A percentile compares a stretch with the other conserved stretches of the same genome.
Conservation (phyloP, 2,113 vertebrate genomes). For the Paramormyrops kingsleyae region DNA sequence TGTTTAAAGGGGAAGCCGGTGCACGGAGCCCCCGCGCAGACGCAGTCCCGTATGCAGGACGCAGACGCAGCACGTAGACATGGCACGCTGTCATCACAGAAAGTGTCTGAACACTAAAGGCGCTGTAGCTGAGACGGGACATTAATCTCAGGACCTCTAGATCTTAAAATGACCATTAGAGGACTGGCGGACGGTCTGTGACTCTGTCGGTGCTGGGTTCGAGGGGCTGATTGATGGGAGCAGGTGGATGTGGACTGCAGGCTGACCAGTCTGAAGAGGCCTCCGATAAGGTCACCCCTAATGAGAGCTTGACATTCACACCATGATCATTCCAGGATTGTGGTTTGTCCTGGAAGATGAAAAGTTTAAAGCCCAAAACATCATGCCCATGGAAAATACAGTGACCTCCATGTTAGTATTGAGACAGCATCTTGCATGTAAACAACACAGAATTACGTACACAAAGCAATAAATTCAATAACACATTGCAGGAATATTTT, state of each 20-base stretch:
- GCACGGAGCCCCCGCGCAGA: slow-evolving; percentile 20
- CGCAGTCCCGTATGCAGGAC: slow-evolving; percentile 39
- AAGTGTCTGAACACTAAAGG: slow-evolving; percentile 24
- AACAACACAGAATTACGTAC: not conserved
- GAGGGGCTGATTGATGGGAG: not conserved
- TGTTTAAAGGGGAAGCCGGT: slow-evolving; percentile 60
- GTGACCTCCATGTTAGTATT: not conserved
- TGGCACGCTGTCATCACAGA: slow-evolving; percentile 37
- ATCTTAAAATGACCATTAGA: slow-evolving; percentile 63
- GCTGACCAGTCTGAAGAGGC: not conserved
- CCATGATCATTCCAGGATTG: not conserved
- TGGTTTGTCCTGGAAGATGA: not conserved
- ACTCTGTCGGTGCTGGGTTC: slow-evolving; percentile 26
- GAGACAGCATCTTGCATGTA: not conserved
- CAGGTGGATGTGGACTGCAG: not conserved
- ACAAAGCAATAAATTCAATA: not conserved
- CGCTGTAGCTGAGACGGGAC: slow-evolving; percentile 51
- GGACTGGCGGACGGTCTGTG: slow-evolving; percentile 56
- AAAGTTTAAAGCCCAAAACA: not conserved
- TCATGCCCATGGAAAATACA: not conserved
- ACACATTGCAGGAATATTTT: not conserved
- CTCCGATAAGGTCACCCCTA: not conserved
- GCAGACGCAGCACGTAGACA: slow-evolving; percentile 43
- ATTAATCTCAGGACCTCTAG: slow-evolving; percentile 63
- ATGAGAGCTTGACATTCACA: not conserved